Evolutionary conservation across 35 echinoderm and acorn worm genomes (phyloP), one percentile per base, ranked within the genome.

Genomic region (Patiria miniata): DNA sequence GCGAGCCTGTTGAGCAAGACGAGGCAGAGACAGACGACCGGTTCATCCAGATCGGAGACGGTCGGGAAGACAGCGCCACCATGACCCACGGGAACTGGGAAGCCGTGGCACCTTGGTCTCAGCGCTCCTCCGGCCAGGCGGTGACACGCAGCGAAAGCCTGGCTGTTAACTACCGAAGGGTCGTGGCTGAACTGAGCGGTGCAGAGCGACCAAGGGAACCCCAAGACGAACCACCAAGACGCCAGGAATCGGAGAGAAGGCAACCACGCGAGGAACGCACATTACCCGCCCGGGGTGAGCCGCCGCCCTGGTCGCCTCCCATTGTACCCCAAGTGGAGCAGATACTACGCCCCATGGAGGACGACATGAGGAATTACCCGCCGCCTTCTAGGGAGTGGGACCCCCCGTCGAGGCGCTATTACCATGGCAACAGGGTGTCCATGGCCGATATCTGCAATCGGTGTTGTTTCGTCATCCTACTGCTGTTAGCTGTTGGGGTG

Each of bases 51-150:
- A 73, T 73, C 2, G 19, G 29, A 73, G 65, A 73, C 3, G 42
- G 42, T 47, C 42, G 42, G 12, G 65, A 36, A 73, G 34, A 34
- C 0, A 10, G 19, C 8, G 29, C 2, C 34, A 73, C 7, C 34
- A 73, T 36, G 65, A 73, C 65, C 15, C 65, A 73, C 65, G 65
- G 29, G 14, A 73, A 73, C 65, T 73, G 65, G 65, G 65, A 73
- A 23, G 65, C 34, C 29, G 65, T 73, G 34, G 65, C 65, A 73
- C 65, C 65, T 14, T 73, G 65, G 65, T 73, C 65, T 12, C 65
- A 73, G 65, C 26, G 26, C 65, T 73, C 65, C 1, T 26, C 29
- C 2, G 42, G 12, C 4, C n/a, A n/a, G n/a, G 19, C 26, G 26
- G 65, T 73, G 65, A 73, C 19, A 3, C 65, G 65, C 65, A 73